Percentiles rank a stretch among this genome's conserved stretches.
Conservation (phyloP, 2,888 invertebrate genomes). For the Papilio protenor region DNA sequence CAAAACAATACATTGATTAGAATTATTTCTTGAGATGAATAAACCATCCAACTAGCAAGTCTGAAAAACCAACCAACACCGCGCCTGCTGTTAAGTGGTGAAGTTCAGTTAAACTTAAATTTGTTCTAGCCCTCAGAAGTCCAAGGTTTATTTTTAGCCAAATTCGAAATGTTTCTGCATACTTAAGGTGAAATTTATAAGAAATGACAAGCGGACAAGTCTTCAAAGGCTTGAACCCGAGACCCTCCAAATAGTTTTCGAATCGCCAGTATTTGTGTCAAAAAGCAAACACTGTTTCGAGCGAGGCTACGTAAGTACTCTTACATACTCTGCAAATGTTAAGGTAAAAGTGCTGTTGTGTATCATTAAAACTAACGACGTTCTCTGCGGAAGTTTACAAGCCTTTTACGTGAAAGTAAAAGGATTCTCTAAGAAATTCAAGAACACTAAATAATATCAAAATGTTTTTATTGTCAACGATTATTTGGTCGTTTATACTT, state of each 20-base stretch:
- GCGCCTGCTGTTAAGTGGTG: no score
- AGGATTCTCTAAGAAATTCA: constrained; percentile 2
- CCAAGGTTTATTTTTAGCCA: not conserved
- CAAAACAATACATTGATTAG: not conserved
- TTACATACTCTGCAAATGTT: constrained; percentile 12
- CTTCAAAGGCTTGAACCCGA: not conserved
- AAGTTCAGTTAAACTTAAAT: not conserved
- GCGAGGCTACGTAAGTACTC: constrained; percentile 6
- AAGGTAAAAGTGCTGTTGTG: constrained; percentile 21
- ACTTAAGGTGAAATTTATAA: not conserved
- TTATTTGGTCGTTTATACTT: not conserved
- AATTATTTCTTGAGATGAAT: not conserved
- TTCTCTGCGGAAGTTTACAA: constrained; percentile 8
- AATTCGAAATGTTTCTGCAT: not conserved
- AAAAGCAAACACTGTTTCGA: constrained; percentile 17
- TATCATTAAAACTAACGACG: constrained; percentile 29
- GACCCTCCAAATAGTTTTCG: constrained; percentile 1
- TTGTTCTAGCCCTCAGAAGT: not conserved
- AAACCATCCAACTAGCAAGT: no score
- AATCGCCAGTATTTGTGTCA: constrained; percentile 3
- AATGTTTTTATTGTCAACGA: not conserved
- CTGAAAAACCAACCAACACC: no score
- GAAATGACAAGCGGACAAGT: not conserved
- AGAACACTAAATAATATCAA: not conserved
- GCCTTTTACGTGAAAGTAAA: constrained; percentile 21